Evolutionary conservation across 2,797 vertebrate genomes (phyloP).

Genomic region (Rallus crepitans): DNA sequence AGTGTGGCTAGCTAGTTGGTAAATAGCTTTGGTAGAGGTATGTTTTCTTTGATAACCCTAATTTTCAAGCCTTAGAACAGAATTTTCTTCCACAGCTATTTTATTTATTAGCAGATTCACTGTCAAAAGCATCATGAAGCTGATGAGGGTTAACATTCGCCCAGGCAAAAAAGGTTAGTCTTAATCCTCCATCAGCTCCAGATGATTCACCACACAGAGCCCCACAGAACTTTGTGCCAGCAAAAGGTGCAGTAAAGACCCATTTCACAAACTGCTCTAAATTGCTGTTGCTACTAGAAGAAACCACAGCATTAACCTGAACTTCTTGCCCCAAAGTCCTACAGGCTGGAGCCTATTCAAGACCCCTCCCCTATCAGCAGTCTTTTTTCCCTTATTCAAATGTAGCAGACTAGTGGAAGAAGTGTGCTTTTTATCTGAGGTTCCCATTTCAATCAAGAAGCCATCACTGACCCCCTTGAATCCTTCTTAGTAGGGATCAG

Average conservation of each 20-base stretch:
- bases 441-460: neutral
- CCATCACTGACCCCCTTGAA: neutral
- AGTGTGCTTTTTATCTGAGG: neutral
- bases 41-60: slow-evolving; percentile 7
- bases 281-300: neutral
- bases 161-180: neutral
- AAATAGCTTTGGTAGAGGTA: slow-evolving; percentile 1
- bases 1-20: neutral
- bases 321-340: neutral
- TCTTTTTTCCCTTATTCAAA: neutral
- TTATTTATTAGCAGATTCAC: neutral
- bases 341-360: neutral
- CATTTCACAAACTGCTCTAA: neutral
- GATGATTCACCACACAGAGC: neutral
- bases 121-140: neutral
- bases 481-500: neutral
- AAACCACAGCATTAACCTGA: neutral
- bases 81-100: neutral
- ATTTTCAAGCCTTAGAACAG: neutral
- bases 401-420: neutral
- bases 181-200: neutral
- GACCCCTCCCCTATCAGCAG: neutral
- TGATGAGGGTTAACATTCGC: slow-evolving; percentile 12
- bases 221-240: neutral
- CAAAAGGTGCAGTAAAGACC: neutral